Base-by-base conservation (phyloP, 2,888 invertebrate species). In the Drosophila colorata region DNA sequence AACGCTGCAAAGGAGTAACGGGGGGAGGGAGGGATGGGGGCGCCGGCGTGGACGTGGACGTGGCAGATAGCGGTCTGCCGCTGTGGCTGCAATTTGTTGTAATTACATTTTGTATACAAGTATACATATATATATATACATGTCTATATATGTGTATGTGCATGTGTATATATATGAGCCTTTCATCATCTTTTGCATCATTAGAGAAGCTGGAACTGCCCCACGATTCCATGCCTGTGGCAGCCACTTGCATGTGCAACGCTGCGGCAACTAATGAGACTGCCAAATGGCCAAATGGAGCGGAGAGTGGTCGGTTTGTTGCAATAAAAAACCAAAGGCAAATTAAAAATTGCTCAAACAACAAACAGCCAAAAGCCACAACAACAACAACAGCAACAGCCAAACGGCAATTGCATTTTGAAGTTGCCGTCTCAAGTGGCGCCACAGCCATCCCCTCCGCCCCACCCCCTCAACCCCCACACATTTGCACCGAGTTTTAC, bases 101-200 rank as follows among this genome's bases (percentile, higher is more conserved):
- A 83, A 86, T 88, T 88, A 80, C 83, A 82, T 86, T 81, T 70
- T 59, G 48, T 68, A 49, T 57, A 55, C 11, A 48, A 13, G 14
- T n/a, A 49, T 37, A 13, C 7, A 33, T 37, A 11, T 11, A 25
- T n/a, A 25, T 33, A 3, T 23, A n/a, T 25, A 7, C 16, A 31
- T 14, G 11, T 41, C n/a, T n/a, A n/a, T n/a, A n/a, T n/a, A n/a
- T n/a, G n/a, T n/a, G n/a, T n/a, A n/a, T n/a, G n/a, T n/a, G n/a
- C n/a, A n/a, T n/a, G 2, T 35, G 11, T 35, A 7, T 47, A 13
- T 16, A 20, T 51, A 13, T 53, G 4, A 51, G 57, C 44, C 81
- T 67, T 87, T 84, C 81, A 87, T 80, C 81, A 71, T 74, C 82
- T 68, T 79, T 76, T 47, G 86, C 83, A 70, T 82, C 88, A 82